phyloP scores from a whole-genome alignment of 2,797 vertebrate species.

The Notolabrus celidotus region DNA sequence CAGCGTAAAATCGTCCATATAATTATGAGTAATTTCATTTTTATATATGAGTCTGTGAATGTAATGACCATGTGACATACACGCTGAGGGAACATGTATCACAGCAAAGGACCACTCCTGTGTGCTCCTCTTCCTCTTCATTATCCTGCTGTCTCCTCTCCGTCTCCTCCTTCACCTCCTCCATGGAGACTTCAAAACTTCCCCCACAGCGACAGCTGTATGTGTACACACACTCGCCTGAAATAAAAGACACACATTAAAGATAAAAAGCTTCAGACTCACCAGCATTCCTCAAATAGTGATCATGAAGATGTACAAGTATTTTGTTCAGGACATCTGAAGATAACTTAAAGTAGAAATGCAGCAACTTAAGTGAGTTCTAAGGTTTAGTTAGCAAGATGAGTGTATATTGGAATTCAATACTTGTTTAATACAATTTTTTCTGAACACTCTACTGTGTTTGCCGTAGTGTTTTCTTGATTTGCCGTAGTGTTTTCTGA shows the following conservation, averaged over 20 bases:
- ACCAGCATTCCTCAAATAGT: not conserved
- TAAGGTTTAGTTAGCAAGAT: too few species aligned
- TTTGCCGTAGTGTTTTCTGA: too few species aligned
- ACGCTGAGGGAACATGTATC: slow-evolving; percentile 80
- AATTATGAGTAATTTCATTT: not conserved
- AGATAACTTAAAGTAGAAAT: too few species aligned
- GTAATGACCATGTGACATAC: slow-evolving; percentile 43
- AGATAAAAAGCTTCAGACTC: not conserved
- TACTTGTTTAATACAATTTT: too few species aligned
- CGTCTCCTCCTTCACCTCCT: slow-evolving; percentile 64
- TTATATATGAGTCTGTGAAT: not conserved
- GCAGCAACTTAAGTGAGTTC: too few species aligned
- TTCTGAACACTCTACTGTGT: too few species aligned
- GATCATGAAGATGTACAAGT: not conserved
- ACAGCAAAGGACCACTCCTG: slow-evolving; percentile 79
- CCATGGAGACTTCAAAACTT: slow-evolving; percentile 69
- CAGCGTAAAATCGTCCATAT: not conserved
- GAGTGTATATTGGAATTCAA: too few species aligned
- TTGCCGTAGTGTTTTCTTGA: too few species aligned
- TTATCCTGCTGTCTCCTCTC: slow-evolving; percentile 14
- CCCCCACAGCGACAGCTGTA: slow-evolving; percentile 84
- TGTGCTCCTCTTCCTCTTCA: slow-evolving; percentile 18
- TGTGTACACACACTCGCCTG: slow-evolving; percentile 71
- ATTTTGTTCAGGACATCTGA: too few species aligned
- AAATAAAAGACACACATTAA: slow-evolving; percentile 30